Conservation (phyloP, 2,888 invertebrate genomes). For the Dicycla oo region DNA sequence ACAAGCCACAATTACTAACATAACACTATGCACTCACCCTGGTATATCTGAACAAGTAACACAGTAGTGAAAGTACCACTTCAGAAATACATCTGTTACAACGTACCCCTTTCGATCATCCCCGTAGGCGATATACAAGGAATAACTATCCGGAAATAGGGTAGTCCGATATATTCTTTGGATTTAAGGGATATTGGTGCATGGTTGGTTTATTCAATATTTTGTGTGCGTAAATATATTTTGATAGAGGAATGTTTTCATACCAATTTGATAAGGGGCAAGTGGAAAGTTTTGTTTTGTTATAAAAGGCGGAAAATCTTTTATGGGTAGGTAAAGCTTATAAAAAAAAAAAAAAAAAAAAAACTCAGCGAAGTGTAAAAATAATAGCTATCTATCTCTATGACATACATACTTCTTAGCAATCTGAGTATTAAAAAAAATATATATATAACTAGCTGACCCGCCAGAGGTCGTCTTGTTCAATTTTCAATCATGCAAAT, state of each 20-base stretch:
- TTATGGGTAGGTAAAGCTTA: not conserved
- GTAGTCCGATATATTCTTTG: conserved; percentile 52
- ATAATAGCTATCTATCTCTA: not conserved
- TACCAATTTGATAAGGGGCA: conserved; percentile 19
- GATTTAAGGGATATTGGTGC: conserved; percentile 23
- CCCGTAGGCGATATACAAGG: conserved; percentile 56
- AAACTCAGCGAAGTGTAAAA: not conserved
- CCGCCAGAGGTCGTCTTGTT: too few relatives aligned
- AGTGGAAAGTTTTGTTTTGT: not conserved
- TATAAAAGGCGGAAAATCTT: not conserved
- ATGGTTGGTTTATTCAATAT: conserved; percentile 34
- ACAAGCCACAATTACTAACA: not conserved
- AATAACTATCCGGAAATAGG: conserved; percentile 58
- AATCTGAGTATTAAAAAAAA: not conserved
- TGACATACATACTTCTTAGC: not conserved
- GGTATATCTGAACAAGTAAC: conserved; percentile 10
- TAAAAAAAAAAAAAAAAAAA: not conserved
- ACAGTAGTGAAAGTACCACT: conserved; percentile 9
- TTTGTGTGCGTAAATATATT: conserved; percentile 37
- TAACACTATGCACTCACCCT: not conserved
- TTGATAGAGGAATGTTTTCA: conserved; percentile 17
- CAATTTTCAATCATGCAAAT: too few relatives aligned
- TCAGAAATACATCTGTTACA: conserved; percentile 59
- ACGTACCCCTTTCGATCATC: conserved; percentile 66
- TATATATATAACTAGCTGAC: too few relatives aligned